Evolutionary conservation across 2,113 vertebrate genomes (phyloP), one percentile per base, ranked within the genome.

Genomic region (Tympanuchus pallidicinctus): DNA sequence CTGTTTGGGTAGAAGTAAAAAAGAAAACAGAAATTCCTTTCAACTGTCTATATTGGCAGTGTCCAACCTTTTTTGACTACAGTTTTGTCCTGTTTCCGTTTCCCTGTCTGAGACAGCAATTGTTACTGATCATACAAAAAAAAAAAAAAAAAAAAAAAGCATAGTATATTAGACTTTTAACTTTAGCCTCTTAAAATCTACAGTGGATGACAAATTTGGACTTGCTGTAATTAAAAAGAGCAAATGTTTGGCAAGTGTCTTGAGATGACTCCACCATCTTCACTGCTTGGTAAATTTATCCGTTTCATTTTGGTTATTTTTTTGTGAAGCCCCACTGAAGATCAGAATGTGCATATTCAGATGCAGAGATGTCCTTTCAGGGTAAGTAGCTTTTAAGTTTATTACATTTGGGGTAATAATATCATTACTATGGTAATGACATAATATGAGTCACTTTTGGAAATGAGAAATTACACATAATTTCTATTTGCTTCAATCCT

Each of bases 351-450:
- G 43, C 36, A 10, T 75, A 78, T 89, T 84, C 90, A 94, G 86
- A 86, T 94, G 56, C 91, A 64, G 91, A 92, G 86, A 73, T 93
- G 92, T 94, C 81, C 52, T 95, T 92, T 87, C 38, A 87, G 71
- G 34, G 59, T 66, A 92, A 86, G 76, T 64, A 90, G 78, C 77
- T 96, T 93, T 94, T 92, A 87, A 90, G 82, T 94, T 95, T 94
- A 88, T 88, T 91, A 82, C 82, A 66, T 91, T 87, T 75, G 45
- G 61, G 36, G 82, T 94, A 96, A 95, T 94, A 97, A 96, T 96
- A 95, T 96, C 85, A 97, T 96, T 97, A 88, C 89, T 95, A 94
- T 95, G 89, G 74, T 95, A 96, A 96, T 96, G 85, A 95, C 88
- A 95, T 92, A 97, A 95, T 96, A 80, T 93, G 78, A 95, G 93